phyloP scores from a whole-genome alignment of 1,140 invertebrate genomes.

The Diorhabda sublineata region DNA sequence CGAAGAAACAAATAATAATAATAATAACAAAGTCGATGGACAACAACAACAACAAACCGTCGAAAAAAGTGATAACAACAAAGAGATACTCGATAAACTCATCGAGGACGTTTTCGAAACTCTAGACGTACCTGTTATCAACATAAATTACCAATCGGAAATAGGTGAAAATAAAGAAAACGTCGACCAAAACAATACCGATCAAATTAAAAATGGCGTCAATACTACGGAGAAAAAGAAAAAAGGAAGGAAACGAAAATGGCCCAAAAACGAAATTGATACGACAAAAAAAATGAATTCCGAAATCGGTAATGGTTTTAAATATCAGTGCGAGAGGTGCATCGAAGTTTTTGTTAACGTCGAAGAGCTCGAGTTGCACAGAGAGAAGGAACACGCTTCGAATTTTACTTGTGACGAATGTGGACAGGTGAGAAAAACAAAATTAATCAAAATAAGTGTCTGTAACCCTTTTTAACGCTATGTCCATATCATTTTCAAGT shows the following conservation, averaged over 20 bases:
- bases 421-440: conserved; percentile 43
- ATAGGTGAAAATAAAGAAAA: conserved; percentile 18
- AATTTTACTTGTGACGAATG: conserved; percentile 52
- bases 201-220: not conserved
- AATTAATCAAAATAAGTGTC: too few species aligned
- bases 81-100: conserved; percentile 38
- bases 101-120: conserved; percentile 42
- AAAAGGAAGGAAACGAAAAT: conserved; percentile 40
- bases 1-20: conserved; percentile 26
- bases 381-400: conserved; percentile 45
- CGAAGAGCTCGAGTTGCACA: conserved; percentile 40
- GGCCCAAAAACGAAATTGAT: conserved; percentile 22
- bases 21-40: conserved; percentile 33
- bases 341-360: conserved; percentile 39
- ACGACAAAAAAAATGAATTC: conserved; percentile 23
- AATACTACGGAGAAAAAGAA: conserved; percentile 34
- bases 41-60: conserved; percentile 7
- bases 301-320: conserved; percentile 35
- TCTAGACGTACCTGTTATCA: conserved; percentile 31
- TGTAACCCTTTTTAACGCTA: too few species aligned
- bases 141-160: conserved; percentile 11
- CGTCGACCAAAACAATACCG: not conserved
- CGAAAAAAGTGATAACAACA: conserved; percentile 29
- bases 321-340: conserved; percentile 45
- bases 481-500: too few species aligned